Conservation (phyloP, 2,113 vertebrate genomes). For the Saguinus midas region DNA sequence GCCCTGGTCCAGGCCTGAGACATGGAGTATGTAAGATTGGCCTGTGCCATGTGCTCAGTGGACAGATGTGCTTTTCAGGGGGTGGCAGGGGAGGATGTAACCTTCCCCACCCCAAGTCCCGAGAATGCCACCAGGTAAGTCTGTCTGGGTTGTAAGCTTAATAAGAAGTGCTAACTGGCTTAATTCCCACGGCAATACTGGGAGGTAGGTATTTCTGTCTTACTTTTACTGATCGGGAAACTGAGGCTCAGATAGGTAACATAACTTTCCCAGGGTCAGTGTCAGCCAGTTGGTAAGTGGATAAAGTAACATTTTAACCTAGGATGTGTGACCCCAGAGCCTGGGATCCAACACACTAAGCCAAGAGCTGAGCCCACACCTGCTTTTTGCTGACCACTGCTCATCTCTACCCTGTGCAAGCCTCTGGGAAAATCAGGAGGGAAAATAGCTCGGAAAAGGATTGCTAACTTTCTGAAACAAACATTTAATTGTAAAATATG, state of each 20-base stretch:
- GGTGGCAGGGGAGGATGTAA: not conserved
- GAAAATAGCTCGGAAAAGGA: not conserved
- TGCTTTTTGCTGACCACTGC: not conserved
- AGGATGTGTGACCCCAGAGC: not conserved
- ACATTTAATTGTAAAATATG: not conserved
- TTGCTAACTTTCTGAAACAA: not conserved
- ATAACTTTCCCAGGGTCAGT: not conserved
- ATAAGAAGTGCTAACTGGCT: not conserved
- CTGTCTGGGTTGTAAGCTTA: not conserved
- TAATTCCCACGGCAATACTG: not conserved
- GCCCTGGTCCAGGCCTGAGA: not conserved
- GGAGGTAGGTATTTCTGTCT: not conserved
- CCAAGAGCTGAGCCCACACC: too few relatives aligned
- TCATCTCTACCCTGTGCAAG: not conserved
- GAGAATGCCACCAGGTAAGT: not conserved
- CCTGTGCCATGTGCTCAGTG: not conserved
- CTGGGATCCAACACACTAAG: not conserved
- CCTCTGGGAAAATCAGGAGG: not conserved
- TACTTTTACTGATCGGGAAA: not conserved
- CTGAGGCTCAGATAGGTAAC: not conserved
- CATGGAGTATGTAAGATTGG: fast-evolving
- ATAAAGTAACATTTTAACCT: not conserved
- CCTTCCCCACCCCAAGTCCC: fast-evolving
- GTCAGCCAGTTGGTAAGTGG: not conserved
- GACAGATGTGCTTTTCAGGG: not conserved